phyloP scores from a whole-genome alignment of 2,113 vertebrate species.

The Lanius collurio region DNA sequence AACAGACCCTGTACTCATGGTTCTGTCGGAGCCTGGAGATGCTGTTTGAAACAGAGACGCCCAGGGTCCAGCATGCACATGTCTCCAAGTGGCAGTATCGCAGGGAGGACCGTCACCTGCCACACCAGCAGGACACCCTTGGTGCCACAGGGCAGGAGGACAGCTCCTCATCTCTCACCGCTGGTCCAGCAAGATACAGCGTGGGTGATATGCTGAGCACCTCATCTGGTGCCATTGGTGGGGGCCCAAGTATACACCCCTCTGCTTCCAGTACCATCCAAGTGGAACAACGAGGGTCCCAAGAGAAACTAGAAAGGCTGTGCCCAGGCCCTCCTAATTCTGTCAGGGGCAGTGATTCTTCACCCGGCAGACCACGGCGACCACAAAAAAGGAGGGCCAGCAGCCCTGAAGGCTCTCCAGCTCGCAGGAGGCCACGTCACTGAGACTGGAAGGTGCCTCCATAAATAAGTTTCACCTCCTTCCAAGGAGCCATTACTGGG shows the following conservation, averaged over 20 bases:
- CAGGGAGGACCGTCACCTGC: neutral
- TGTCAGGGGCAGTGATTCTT: neutral
- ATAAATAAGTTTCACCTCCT: neutral
- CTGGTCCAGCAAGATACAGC: neutral
- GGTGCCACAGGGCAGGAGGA: neutral
- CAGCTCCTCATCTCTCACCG: neutral
- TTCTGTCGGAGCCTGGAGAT: neutral
- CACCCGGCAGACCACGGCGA: rapidly evolving
- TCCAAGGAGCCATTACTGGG: neutral
- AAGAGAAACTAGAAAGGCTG: neutral
- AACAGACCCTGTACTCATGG: neutral
- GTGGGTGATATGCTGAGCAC: neutral
- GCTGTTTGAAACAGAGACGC: neutral
- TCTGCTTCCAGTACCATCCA: neutral
- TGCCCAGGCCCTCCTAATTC: neutral
- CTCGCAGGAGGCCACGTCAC: neutral
- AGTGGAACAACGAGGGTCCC: neutral
- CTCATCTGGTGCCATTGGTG: neutral
- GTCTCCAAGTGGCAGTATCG: neutral
- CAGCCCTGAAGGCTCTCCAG: neutral
- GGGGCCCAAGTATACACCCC: neutral
- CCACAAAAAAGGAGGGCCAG: neutral
- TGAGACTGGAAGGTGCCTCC: neutral
- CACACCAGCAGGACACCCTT: rapidly evolving
- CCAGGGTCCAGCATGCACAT: neutral